Percentiles rank a stretch among this genome's conserved stretches.
phyloP scores from a whole-genome alignment of 2,797 vertebrate genomes.

The Trachurus trachurus region DNA sequence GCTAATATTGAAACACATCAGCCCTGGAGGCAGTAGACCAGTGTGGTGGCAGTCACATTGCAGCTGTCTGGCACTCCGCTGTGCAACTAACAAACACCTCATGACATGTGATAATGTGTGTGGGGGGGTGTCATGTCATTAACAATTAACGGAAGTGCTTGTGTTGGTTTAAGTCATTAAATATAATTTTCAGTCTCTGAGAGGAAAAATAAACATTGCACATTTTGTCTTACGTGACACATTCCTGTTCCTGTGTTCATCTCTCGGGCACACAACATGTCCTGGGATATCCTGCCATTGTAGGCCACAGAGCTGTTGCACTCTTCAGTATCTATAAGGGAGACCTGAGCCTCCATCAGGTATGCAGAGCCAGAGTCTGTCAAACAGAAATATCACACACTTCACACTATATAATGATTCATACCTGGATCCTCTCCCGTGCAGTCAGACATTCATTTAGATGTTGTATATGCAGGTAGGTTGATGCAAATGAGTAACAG shows the following conservation, averaged over 20 bases:
- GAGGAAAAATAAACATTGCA: background rate
- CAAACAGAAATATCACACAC: background rate
- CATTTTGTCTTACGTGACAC: constrained; percentile 84
- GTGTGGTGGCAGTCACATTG: constrained; percentile 1
- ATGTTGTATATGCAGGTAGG: background rate
- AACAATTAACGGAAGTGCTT: background rate
- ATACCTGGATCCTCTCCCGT: background rate
- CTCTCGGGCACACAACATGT: constrained; percentile 88
- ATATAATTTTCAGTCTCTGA: background rate
- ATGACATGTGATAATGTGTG: constrained; percentile 2
- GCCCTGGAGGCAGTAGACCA: background rate
- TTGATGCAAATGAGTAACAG: background rate
- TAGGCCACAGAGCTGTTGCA: constrained; percentile 83
- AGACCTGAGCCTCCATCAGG: constrained; percentile 77
- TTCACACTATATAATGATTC: background rate
- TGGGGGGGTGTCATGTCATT: background rate
- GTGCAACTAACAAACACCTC: background rate
- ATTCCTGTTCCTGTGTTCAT: constrained; percentile 67
- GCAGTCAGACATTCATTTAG: background rate
- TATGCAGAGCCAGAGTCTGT: constrained; percentile 57
- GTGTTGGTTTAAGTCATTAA: constrained; percentile 7
- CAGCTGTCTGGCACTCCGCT: background rate
- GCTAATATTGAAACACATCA: background rate
- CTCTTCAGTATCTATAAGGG: constrained; percentile 71
- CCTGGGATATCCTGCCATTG: constrained; percentile 77